Conservation (phyloP, 2,113 vertebrate genomes). For the Climacteris rufus region DNA sequence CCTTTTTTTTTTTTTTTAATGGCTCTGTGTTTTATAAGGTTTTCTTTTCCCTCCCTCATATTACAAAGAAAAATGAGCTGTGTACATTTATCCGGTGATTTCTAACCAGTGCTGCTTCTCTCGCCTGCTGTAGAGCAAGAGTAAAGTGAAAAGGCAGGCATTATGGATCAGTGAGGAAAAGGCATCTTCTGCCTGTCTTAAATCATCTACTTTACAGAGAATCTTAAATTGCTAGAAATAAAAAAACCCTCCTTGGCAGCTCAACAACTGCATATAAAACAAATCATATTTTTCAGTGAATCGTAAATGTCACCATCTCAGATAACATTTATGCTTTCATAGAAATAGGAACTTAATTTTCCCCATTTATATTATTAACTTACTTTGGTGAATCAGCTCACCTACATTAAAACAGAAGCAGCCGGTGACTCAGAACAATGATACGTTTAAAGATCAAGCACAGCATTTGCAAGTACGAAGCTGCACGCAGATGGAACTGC, state of each 20-base stretch:
- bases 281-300: conserved; percentile 22
- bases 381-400: conserved; percentile 42
- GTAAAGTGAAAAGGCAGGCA: conserved; percentile 34
- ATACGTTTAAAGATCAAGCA: background rate
- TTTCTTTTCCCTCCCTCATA: conserved; percentile 9
- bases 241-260: conserved; percentile 23
- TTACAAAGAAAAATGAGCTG: conserved; percentile 57
- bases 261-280: conserved; percentile 45
- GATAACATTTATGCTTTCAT: conserved; percentile 47
- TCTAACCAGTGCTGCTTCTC: background rate
- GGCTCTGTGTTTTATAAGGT: background rate
- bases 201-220: conserved; percentile 55
- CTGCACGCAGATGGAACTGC: conserved; percentile 21
- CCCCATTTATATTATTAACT: conserved; percentile 29
- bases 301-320: conserved; percentile 20
- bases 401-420: conserved; percentile 11
- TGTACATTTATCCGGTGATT: conserved; percentile 24
- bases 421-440: conserved; percentile 24
- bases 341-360: conserved; percentile 31
- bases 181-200: conserved; percentile 60
- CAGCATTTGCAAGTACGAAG: background rate
- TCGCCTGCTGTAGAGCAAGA: background rate
- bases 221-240: conserved; percentile 59
- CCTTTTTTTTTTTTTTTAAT: background rate
- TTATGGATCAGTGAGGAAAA: conserved; percentile 57